phyloP scores from a whole-genome alignment of 2,888 invertebrate genomes.

The Zele albiditarsus region DNA sequence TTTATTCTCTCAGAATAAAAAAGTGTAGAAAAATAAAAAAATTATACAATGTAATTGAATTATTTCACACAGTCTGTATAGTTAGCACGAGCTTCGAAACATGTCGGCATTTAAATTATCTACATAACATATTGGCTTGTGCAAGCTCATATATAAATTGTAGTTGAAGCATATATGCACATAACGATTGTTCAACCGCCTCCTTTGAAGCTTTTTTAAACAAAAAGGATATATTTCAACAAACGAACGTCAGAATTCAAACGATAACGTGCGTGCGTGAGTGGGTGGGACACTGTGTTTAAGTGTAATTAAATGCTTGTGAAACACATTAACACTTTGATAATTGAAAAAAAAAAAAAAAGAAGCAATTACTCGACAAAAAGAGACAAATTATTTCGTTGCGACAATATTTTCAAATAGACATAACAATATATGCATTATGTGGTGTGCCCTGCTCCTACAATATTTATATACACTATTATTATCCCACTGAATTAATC shows the following conservation, averaged over 20 bases:
- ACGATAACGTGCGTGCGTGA: slow-evolving; percentile 1
- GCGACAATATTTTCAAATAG: background rate
- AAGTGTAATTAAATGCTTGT: background rate
- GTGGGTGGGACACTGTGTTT: background rate
- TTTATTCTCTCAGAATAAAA: background rate
- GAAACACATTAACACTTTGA: background rate
- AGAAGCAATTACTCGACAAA: background rate
- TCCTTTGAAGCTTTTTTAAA: slow-evolving; percentile 14
- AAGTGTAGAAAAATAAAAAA: background rate
- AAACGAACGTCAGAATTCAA: background rate
- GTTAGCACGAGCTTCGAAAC: slow-evolving; percentile 3
- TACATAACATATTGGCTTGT: background rate
- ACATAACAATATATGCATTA: background rate
- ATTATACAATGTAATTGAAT: background rate
- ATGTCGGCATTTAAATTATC: background rate
- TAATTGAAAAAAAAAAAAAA: slow-evolving; percentile 15
- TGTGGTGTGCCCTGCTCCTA: slow-evolving; percentile 21
- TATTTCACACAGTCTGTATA: background rate
- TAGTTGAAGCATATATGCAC: background rate
- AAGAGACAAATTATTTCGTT: background rate
- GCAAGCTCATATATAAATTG: slow-evolving; percentile 1
- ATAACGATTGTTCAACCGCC: background rate
- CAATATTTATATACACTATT: background rate
- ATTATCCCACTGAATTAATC: background rate
- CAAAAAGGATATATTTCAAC: background rate